phyloP scores from a whole-genome alignment of 2,113 vertebrate species.

The Rhinichthys klamathensis region DNA sequence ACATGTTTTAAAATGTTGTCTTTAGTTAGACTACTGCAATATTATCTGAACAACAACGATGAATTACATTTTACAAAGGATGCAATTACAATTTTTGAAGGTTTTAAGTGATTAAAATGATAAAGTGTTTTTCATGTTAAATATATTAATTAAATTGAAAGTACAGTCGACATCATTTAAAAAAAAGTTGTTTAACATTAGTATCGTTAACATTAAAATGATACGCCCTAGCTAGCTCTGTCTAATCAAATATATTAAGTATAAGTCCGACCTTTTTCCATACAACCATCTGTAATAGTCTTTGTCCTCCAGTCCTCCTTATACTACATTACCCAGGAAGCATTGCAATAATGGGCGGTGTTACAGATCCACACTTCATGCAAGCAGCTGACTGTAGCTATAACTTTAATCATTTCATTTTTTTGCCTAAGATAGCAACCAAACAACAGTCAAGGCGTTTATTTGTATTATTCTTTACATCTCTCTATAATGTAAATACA shows the following conservation, averaged over 20 bases:
- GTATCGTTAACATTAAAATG: too few species aligned
- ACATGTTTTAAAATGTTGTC: not conserved
- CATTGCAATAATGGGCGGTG: constrained; percentile 1
- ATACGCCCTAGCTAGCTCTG: too few species aligned
- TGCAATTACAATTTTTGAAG: not conserved
- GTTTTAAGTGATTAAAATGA: not conserved
- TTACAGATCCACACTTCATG: not conserved
- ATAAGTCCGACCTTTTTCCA: not conserved
- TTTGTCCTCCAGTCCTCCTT: not conserved
- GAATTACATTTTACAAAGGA: not conserved
- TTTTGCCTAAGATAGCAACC: not conserved
- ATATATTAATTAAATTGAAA: too few species aligned
- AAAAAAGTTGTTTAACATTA: too few species aligned
- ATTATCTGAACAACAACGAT: not conserved
- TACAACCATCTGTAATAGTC: not conserved
- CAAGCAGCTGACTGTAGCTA: constrained; percentile 36
- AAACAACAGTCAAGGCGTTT: not conserved
- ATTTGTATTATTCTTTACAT: not conserved
- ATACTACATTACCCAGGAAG: constrained; percentile 48
- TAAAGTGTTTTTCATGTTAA: too few species aligned
- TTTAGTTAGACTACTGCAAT: not conserved
- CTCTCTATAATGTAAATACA: not conserved
- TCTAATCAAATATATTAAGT: too few species aligned
- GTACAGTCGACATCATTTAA: too few species aligned
- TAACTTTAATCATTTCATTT: constrained; percentile 51